Evolutionary conservation across 2,113 vertebrate genomes (phyloP), one percentile per base, ranked within the genome.

Genomic region (Urocitellus parryii): DNA sequence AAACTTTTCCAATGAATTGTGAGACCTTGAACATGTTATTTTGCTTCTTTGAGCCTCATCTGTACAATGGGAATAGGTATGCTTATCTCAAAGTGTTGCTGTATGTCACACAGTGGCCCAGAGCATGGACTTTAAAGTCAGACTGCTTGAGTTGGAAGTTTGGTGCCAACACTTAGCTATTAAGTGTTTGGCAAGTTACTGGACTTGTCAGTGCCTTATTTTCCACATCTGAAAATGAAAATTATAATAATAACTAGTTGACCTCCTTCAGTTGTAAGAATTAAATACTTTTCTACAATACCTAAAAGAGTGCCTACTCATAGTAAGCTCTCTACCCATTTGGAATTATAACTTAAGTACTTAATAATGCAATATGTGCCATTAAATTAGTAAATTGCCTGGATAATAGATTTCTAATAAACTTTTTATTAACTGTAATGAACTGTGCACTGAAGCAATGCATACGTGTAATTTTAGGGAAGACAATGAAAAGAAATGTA

Each of bases 181-280:
- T 82, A 95, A 58, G 79, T 53, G 7, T 83, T 70, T 56, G 63
- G 13, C 13, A 88, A 74, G 29, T 72, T n/a, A 74, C 8, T 94
- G 39, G 74, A 92, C 29, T 32, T 80, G 13, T 72, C 37, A 51
- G 27, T 95, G 53, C 81, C 77, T 88, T 83, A 77, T 22, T 88
- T 95, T 90, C 83, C 67, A 53, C 51, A 90, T 20, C 13, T 61
- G 37, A 95, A 95, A 95, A 65, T 78, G 8, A 34, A 90, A 95
- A 53, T 88, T 24, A 72, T 91, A 79, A 72, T 91, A 79, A 63
- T 45, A 81, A 22, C 17, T 88, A 76, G 58, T 34, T 51, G 78
- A 73, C 29, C 39, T 90, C 58, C 34, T 61, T 17, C 51, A 24
- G 5, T 67, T 37, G 1, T 83, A 5, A 95, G 74, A 94, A 85